Evolutionary conservation across 2,888 invertebrate species (phyloP), one percentile per base, ranked within the genome.

Genomic region (Synergus umbraculus): DNA sequence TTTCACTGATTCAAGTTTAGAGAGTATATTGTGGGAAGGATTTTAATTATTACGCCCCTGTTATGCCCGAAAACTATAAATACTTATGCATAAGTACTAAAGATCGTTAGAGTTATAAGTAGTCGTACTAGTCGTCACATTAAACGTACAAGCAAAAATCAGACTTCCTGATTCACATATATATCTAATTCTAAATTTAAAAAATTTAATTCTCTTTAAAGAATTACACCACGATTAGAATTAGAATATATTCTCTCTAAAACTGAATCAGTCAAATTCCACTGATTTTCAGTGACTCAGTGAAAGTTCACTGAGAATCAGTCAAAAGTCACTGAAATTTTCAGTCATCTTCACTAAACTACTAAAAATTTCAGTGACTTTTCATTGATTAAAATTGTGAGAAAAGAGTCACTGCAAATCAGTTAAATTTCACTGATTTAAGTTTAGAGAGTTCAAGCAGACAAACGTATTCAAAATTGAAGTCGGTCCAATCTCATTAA

Each of bases 151-250:
- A 67, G 10, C 18, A 44, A 67, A 15, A 67, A 67, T 44, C 67
- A 67, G 43, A 67, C 67, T 67, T 67, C 67, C 67, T 67, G 44
- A 9, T 66, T 15, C 65, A 41, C n/a, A n/a, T 29, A 29, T 29
- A 29, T 29, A 29, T 29, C 29, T 29, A 60, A 60, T 22, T 66
- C 41, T 66, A 66, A 66, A n/a, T n/a, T 15, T 66, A 43, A n/a
- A 67, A 44, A 2, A 46, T 67, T 67, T 8, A 67, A 67, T 0
- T 13, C 44, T 67, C 46, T 67, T 41, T n/a, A 54, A 54, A 54
- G 9, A 54, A 54, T 54, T n/a, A 54, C n/a, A n/a, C n/a, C 54
- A 54, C 29, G 29, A 29, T 29, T 29, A 9, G n/a, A n/a, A 2
- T 54, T 9, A n/a, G n/a, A 54, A 54, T n/a, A 54, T 54, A 54